Evolutionary conservation across 1,140 invertebrate species (phyloP).

Genomic region (Nautilus pompilius): DNA sequence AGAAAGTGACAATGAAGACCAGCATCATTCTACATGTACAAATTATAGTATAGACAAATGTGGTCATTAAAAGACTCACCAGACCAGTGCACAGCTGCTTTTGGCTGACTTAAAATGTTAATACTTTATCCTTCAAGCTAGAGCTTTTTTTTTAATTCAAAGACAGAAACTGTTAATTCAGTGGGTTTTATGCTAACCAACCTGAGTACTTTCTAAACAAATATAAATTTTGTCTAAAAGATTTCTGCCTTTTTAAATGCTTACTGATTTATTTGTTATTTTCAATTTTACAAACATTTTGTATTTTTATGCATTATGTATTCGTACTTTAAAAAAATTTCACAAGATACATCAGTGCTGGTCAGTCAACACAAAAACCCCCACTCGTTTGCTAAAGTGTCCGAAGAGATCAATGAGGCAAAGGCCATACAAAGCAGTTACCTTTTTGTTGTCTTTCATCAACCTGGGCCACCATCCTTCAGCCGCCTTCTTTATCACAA

Average conservation of each 20-base stretch:
- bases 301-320: neutral
- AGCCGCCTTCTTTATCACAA: slow-evolving; percentile 72
- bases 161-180: no score
- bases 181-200: no score
- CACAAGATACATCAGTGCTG: neutral
- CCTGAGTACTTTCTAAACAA: no score
- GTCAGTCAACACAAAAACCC: neutral
- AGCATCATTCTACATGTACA: no score
- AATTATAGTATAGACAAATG: no score
- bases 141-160: no score
- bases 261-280: neutral
- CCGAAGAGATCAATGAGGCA: neutral
- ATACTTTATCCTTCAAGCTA: no score
- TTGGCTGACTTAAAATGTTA: no score
- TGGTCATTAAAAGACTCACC: no score
- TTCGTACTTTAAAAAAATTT: neutral
- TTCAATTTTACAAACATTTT: neutral
- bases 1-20: no score
- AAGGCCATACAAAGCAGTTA: slow-evolving; percentile 11
- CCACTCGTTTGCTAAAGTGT: neutral
- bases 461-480: slow-evolving; percentile 84
- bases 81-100: no score
- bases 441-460: slow-evolving; percentile 81
- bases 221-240: neutral
- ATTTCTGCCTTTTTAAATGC: neutral